Evolutionary conservation across 2,888 invertebrate genomes (phyloP), one percentile per base, ranked within the genome.

Genomic region (Cheilosia pagana): DNA sequence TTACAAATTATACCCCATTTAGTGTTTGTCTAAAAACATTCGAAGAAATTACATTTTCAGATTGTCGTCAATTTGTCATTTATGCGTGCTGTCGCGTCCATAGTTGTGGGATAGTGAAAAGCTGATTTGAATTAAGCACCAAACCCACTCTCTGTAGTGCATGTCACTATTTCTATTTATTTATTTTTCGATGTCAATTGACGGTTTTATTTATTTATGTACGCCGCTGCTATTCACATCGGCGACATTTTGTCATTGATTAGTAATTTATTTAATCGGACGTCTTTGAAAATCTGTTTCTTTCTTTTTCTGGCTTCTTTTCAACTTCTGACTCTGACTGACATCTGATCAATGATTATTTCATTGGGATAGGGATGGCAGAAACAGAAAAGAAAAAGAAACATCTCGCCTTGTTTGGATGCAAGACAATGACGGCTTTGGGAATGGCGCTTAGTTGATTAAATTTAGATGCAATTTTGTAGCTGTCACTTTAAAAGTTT

Each of bases 341-440:
- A 76, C 76, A 60, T 60, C 35, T 53, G 60, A 60, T 76, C 52
- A 75, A 75, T 67, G 75, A 50, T n/a, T 48, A 16, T 45, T 45
- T 43, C 12, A 25, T 53, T 43, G 43, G 43, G 19, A 41, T 28
- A 23, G 23, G 23, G 16, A n/a, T 52, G 0, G 3, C 10, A 23
- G 23, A 1, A 21, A 19, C 45, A 3, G 19, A 16, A 16, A 16
- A 8, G 10, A 6, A 5, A 6, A 14, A 0, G 23, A 12, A 23
- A 39, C n/a, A 65, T n/a, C 52, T 39, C 12, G 52, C 65, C 65
- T 39, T 52, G 52, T 67, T 67, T 43, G 41, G 67, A n/a, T 14
- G n/a, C 53, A 10, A 14, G 19, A 35, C 16, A 31, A 25, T 4
- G 10, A 68, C 28, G 43, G 14, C n/a, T 39, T 25, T 19, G 12